phyloP scores from a whole-genome alignment of 2,797 vertebrate genomes.

The Acomys russatus region DNA sequence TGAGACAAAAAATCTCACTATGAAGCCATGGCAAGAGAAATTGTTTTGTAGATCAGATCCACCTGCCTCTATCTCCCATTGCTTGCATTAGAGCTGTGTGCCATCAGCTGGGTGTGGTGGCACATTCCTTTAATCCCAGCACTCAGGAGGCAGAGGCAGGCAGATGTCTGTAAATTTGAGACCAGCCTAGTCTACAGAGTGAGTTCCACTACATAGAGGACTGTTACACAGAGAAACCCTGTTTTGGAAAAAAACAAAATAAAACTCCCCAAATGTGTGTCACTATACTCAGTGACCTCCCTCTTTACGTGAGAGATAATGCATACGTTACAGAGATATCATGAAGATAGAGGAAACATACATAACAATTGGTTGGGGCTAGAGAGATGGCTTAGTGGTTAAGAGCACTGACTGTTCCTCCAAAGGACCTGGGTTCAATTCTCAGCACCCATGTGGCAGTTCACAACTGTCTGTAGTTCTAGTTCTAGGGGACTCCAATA shows the following conservation, averaged over 20 bases:
- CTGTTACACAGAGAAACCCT: too few species aligned
- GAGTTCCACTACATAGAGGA: too few species aligned
- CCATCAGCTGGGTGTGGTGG: not conserved
- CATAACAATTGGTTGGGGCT: not conserved
- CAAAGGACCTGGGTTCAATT: not conserved
- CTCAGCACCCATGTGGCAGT: not conserved
- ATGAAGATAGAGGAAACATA: slow-evolving; percentile 39
- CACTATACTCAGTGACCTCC: not conserved
- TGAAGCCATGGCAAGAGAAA: not conserved
- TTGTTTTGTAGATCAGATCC: not conserved
- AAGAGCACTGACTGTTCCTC: not conserved
- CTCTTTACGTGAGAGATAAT: slow-evolving; percentile 36
- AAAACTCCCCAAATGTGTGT: not conserved
- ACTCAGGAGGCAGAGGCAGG: too few species aligned
- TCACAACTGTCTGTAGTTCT: not conserved
- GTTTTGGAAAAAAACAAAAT: too few species aligned
- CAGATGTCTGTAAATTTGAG: too few species aligned
- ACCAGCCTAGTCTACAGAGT: too few species aligned
- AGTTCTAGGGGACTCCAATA: not conserved
- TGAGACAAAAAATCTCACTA: not conserved
- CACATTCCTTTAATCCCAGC: too few species aligned
- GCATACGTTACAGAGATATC: slow-evolving; percentile 5
- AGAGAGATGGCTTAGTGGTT: not conserved
- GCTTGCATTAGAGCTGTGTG: not conserved
- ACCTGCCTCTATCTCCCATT: not conserved